Evolutionary conservation across 2,888 invertebrate genomes (phyloP).

Genomic region (Corythucha ciliata): DNA sequence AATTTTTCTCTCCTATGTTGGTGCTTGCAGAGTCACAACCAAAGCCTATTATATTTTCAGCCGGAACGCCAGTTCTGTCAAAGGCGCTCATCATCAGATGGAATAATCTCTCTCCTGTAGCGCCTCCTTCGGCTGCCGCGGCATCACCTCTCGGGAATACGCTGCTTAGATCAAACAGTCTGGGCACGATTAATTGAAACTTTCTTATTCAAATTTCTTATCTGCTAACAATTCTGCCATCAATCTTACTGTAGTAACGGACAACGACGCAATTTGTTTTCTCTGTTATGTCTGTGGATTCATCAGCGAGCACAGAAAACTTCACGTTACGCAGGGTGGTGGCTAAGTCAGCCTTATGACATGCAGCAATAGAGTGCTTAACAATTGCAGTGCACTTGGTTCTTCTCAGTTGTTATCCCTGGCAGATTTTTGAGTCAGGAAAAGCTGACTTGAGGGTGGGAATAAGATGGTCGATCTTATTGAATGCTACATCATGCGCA

Average conservation of each 20-base stretch:
- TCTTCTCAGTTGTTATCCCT: background rate
- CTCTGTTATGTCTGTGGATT: slow-evolving; percentile 35
- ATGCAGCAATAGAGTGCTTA: background rate
- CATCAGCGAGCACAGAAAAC: slow-evolving; percentile 36
- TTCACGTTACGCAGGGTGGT: slow-evolving; percentile 29
- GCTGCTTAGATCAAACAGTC: background rate
- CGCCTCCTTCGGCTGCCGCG: slow-evolving; percentile 27
- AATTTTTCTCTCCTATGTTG: slow-evolving; percentile 39
- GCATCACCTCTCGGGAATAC: slow-evolving; percentile 29
- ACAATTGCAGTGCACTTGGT: background rate
- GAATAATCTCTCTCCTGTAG: slow-evolving; percentile 11
- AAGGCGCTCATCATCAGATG: no score
- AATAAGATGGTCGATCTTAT: slow-evolving; percentile 27
- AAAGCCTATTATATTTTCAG: slow-evolving; percentile 40
- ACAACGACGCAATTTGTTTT: slow-evolving; percentile 33
- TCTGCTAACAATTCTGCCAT: no score
- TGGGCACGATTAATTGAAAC: background rate
- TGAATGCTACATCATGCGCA: slow-evolving; percentile 31
- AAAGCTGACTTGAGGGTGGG: slow-evolving; percentile 26
- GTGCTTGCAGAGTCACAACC: slow-evolving; percentile 39
- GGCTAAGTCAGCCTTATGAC: slow-evolving; percentile 14
- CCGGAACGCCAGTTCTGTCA: slow-evolving; percentile 35
- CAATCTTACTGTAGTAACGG: slow-evolving; percentile 33
- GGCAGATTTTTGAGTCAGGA: slow-evolving; percentile 25
- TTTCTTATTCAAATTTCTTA: no score